Base-by-base conservation (phyloP, 2,888 invertebrate genomes). In the Philereme transversata region DNA sequence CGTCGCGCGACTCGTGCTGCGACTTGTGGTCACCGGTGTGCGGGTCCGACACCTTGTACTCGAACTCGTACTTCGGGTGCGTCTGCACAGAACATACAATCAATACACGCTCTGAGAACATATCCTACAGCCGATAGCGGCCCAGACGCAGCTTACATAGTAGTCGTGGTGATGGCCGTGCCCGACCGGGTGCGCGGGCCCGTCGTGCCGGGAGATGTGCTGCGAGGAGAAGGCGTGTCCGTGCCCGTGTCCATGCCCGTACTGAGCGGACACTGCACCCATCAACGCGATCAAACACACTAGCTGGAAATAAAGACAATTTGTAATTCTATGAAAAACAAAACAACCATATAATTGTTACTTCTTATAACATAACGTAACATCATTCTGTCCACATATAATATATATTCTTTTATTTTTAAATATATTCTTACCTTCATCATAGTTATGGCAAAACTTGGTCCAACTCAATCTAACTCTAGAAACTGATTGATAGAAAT, bases 11-110 rank as follows among this genome's bases (percentile, higher is more conserved):
- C 75, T 93, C 93, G 49, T 86, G 81, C 77, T 90, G 90, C 62
- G 75, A 73, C 78, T 91, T 90, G 72, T 82, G 76, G 79, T 93
- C 93, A 11, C 88, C 88, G 51, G 92, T 93, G 74, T 90, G 88
- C 9, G 82, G 82, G 68, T 92, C 91, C 56, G 84, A 77, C 36
- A 93, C 92, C 55, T 87, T 86, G 71, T 93, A 92, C 67, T 82
- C 84, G 75, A 88, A 90, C 53, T 80, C 78, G 62, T 82, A 82
- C 53, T 82, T 81, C 1, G 82, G 81, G 55, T 77, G 72, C 0
- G 79, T 65, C 83, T 83, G 69, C 3, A 51, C 7, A 56, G 34
- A 48, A 38, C 11, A 47, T 8, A 7, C 40, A 54, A 45, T 63
- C 41, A 60, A 43, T 2, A 50, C 43, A 46, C 9, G 49, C 44